A percentile compares a stretch with the other conserved stretches of the same genome.
phyloP scores from a whole-genome alignment of 2,113 vertebrate species.

The Tetrax tetrax region DNA sequence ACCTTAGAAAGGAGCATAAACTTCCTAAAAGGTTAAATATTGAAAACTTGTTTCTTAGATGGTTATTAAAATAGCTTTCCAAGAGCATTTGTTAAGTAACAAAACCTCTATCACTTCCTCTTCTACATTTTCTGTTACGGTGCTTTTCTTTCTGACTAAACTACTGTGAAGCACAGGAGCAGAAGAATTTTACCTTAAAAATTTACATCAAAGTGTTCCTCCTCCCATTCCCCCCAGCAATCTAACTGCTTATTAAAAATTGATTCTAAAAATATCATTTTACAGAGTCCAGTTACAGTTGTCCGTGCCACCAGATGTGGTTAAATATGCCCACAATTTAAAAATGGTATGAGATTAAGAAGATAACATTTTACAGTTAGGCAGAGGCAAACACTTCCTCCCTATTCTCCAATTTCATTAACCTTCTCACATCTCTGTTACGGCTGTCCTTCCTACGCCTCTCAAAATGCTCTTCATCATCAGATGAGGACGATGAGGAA shows the following conservation, averaged over 20 bases:
- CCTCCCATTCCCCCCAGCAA: neutral
- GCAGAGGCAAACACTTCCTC: neutral
- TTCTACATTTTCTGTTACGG: neutral
- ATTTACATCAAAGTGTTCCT: neutral
- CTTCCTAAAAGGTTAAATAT: neutral
- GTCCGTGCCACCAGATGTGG: neutral
- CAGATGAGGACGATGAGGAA: slow-evolving; percentile 77
- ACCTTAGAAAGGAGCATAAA: neutral
- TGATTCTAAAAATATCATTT: neutral
- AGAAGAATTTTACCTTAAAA: neutral
- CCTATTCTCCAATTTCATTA: neutral
- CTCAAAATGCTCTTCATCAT: slow-evolving; percentile 92
- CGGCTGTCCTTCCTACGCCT: slow-evolving; percentile 78
- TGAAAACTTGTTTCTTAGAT: neutral
- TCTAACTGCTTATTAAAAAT: neutral
- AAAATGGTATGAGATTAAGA: neutral
- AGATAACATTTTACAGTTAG: neutral
- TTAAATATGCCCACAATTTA: neutral
- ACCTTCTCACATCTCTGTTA: slow-evolving; percentile 86
- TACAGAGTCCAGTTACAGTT: neutral
- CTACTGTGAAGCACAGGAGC: neutral
- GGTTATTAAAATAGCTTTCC: neutral
- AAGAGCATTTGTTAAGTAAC: neutral
- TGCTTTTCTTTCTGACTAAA: neutral
- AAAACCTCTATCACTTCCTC: fast-evolving